Evolutionary conservation across 2,888 invertebrate species (phyloP).

Genomic region (Cartodere bifasciata): DNA sequence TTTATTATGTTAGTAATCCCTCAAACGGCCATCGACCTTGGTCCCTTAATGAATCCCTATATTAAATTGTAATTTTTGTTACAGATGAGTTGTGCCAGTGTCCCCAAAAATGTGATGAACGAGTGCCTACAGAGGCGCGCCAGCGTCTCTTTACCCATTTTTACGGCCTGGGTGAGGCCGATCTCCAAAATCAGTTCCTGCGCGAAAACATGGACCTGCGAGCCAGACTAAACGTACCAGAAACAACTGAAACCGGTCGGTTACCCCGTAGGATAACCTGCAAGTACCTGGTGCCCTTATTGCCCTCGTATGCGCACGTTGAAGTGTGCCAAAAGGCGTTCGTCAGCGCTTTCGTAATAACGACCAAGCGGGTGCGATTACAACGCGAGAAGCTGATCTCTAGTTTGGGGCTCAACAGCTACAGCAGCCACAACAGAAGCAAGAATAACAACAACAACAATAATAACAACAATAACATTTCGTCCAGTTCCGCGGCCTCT

Average conservation of each 20-base stretch:
- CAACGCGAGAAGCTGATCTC: conserved; percentile 40
- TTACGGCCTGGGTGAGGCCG: conserved; percentile 37
- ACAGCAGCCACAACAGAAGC: conserved; percentile 30
- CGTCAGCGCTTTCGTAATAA: conserved; percentile 41
- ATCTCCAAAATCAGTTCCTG: conserved; percentile 38
- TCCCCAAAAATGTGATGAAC: conserved; percentile 41
- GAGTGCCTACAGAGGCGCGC: conserved; percentile 35
- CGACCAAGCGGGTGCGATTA: conserved; percentile 39
- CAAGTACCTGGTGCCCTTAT: conserved; percentile 38
- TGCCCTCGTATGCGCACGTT: conserved; percentile 27
- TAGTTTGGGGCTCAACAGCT: conserved; percentile 34
- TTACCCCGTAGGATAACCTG: conserved; percentile 39
- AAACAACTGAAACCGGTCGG: conserved; percentile 27
- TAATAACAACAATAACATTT: conserved; percentile 13
- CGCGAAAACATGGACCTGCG: conserved; percentile 38
- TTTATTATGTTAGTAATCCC: no score
- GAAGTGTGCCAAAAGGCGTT: conserved; percentile 44
- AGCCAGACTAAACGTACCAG: conserved; percentile 32
- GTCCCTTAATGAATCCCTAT: conserved; percentile 4
- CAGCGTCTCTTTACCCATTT: conserved; percentile 38
- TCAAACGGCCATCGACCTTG: no score
- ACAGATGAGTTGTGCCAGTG: conserved; percentile 40
- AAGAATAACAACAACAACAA: conserved; percentile 12
- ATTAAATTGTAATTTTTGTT: conserved; percentile 19
- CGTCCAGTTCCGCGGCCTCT: background rate